Base-by-base conservation (phyloP, 2,888 invertebrate species). In the Cabera pusaria region DNA sequence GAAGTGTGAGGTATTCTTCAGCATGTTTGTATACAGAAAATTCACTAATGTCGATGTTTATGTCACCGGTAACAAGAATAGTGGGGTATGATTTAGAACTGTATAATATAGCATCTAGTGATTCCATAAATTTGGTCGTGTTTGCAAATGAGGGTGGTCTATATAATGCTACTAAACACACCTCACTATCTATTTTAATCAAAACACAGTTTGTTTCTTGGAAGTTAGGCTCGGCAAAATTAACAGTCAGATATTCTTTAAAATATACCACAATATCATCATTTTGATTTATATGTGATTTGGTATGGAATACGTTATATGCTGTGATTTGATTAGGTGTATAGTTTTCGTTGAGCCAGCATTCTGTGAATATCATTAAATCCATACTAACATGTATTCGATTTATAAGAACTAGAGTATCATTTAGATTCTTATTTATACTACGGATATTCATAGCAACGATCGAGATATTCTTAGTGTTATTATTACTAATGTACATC, bases 231-330 rank as follows among this genome's bases (percentile, higher is more conserved):
- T 29, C 16, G 5, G 8, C 1, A 3, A 21, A 6, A 2, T 6
- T 29, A 1, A 29, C 21, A 8, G n/a, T n/a, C n/a, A 21, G 1
- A 16, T 6, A n/a, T n/a, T n/a, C n/a, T n/a, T n/a, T n/a, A n/a
- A n/a, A n/a, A n/a, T n/a, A n/a, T n/a, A n/a, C n/a, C 5, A 32
- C 23, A 2, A 32, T 6, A 1, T 24, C 32, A 5, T 24, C 24
- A 10, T 32, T 24, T 7, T 34, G 25, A 10, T 34, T 25, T 1
- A 25, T 17, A n/a, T 12, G 2, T 2, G 12, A 14, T 14, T 14
- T 25, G 6, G 25, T 12, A 8, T 14, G 9, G 6, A 8, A n/a
- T 9, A 6, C n/a, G 5, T 21, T 22, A 11, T 23, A 32, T 10
- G 12, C 14, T 3, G 18, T 1, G 1, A 29, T 6, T 6, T 32